Evolutionary conservation across 2,888 invertebrate species (phyloP).

Genomic region (Chironomus riparius): DNA sequence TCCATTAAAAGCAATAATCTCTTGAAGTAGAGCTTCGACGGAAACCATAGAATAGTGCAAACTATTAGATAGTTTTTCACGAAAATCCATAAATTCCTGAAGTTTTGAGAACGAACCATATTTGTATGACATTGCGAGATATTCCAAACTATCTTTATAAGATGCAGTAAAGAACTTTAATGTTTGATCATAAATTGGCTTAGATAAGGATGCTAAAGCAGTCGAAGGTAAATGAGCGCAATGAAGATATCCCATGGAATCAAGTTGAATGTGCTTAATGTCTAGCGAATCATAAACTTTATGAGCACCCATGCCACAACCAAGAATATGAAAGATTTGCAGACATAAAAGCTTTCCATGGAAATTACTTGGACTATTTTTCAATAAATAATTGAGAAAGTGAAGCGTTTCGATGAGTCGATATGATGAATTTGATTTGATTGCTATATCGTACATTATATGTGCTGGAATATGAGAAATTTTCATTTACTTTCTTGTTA

Average conservation of each 20-base stretch:
- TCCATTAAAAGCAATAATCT: conserved; percentile 48
- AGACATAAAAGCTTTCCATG: conserved; percentile 78
- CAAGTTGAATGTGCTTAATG: conserved; percentile 87
- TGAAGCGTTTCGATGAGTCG: conserved; percentile 56
- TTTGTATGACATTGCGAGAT: conserved; percentile 85
- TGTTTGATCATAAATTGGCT: conserved; percentile 62
- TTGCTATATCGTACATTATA: conserved; percentile 46
- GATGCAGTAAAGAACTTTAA: conserved; percentile 80
- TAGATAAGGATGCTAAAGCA: conserved; percentile 61
- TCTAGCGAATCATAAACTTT: conserved; percentile 69
- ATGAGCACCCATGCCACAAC: conserved; percentile 66
- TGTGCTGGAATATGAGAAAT: conserved; percentile 34
- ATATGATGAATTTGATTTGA: conserved; percentile 46
- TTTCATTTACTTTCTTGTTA: neutral
- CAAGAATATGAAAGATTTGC: conserved; percentile 66
- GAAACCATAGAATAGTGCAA: conserved; percentile 61
- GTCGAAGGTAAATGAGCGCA: conserved; percentile 63
- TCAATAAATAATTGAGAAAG: conserved; percentile 62
- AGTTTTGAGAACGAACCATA: conserved; percentile 91
- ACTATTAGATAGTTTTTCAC: conserved; percentile 71
- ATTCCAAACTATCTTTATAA: conserved; percentile 85
- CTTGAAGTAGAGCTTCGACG: conserved; percentile 59
- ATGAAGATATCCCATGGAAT: conserved; percentile 80
- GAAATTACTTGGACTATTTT: conserved; percentile 77
- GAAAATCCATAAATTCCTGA: conserved; percentile 78